phyloP scores from a whole-genome alignment of 1,140 invertebrate genomes.

The Polypedilum vanderplanki region DNA sequence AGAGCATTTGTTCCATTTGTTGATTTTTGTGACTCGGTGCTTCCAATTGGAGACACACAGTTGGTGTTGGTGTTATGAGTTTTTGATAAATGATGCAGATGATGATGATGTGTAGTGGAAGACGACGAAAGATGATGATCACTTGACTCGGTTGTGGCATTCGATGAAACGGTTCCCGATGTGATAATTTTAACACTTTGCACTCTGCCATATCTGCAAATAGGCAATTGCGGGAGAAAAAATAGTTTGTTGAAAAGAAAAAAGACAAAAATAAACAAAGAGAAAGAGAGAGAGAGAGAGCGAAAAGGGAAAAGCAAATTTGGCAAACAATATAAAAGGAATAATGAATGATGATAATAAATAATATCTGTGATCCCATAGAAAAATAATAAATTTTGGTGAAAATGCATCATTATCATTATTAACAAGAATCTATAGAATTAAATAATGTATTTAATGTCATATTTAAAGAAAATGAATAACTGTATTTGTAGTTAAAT shows the following conservation, averaged over 20 bases:
- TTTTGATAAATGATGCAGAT: conserved; percentile 32
- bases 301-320: background rate
- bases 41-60: background rate
- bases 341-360: too few species aligned
- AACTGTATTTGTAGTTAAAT: too few species aligned
- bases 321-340: too few species aligned
- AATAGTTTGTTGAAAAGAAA: conserved; percentile 25
- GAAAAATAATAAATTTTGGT: too few species aligned
- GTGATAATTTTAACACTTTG: conserved; percentile 89
- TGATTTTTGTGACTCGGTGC: background rate
- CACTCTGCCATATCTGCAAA: conserved; percentile 87
- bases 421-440: too few species aligned
- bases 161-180: conserved; percentile 28
- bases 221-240: conserved; percentile 24
- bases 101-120: conserved; percentile 30
- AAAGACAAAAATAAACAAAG: conserved; percentile 21
- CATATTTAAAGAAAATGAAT: too few species aligned
- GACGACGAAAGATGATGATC: conserved; percentile 32
- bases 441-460: too few species aligned
- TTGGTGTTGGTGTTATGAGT: conserved; percentile 30
- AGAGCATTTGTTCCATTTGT: background rate
- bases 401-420: too few species aligned
- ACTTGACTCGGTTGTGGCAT: conserved; percentile 25
- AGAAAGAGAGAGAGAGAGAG: background rate
- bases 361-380: too few species aligned